phyloP scores from a whole-genome alignment of 1,140 invertebrate species.

The Ceratosolen fusciceps region DNA sequence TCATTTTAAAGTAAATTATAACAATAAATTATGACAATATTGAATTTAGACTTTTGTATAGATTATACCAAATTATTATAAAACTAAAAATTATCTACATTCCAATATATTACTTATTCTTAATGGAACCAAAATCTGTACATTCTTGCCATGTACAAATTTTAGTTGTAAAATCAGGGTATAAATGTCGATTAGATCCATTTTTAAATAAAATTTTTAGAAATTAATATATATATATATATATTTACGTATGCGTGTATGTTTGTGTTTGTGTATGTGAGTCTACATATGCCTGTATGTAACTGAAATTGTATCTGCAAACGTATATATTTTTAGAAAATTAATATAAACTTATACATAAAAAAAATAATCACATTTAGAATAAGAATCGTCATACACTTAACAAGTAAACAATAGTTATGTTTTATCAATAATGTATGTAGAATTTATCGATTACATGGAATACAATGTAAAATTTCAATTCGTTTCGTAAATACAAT shows the following conservation, averaged over 20 bases:
- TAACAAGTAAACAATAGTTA: background rate
- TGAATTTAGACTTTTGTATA: slow-evolving; percentile 2
- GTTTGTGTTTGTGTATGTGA: too few relatives aligned
- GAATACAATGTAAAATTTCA: background rate
- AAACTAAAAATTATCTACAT: slow-evolving; percentile 22
- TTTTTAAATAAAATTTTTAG: background rate
- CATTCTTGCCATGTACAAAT: background rate
- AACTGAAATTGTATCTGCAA: background rate
- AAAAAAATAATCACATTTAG: background rate
- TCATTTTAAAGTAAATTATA: slow-evolving; percentile 24
- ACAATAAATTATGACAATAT: slow-evolving; percentile 45
- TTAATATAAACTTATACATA: background rate
- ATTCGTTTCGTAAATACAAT: background rate
- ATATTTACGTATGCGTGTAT: background rate
- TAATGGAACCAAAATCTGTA: slow-evolving; percentile 3
- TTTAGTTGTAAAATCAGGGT: slow-evolving; percentile 27
- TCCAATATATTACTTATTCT: slow-evolving; percentile 19
- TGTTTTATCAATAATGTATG: background rate
- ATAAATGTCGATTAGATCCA: slow-evolving; percentile 23
- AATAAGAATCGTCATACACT: background rate
- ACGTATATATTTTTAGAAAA: slow-evolving; percentile 18
- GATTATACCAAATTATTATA: background rate
- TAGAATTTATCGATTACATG: background rate
- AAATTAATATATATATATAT: background rate
- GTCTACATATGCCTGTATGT: background rate